Base-by-base conservation (phyloP, 2,888 invertebrate species). In the Clepsis dumicolana region DNA sequence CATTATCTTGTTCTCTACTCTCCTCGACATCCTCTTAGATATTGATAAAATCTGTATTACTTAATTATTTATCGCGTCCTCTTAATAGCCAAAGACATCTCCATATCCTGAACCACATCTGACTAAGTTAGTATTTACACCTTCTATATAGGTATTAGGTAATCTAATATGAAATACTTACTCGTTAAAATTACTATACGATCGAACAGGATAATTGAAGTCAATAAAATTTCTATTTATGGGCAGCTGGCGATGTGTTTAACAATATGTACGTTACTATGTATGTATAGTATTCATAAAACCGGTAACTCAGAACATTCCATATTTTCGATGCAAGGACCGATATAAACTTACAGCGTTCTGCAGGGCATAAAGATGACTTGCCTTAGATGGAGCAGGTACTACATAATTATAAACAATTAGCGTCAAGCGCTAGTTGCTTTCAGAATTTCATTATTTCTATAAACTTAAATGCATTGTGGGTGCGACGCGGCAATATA, bases 401-500 rank as follows among this genome's bases (percentile, higher is more conserved):
- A 77, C 76, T 76, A 74, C 75, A 82, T 83, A 85, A 86, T 86
- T 82, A 83, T 78, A 75, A 77, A 75, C 80, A 83, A 83, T 84
- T 84, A 84, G 78, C 76, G 77, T 76, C 80, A 79, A 76, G 75
- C 79, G 77, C 80, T 82, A 80, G 76, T 82, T 79, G 79, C 74
- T 79, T 75, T 76, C 61, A 73, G 78, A 80, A 80, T 78, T 80
- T 79, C 74, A 80, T 83, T 80, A 80, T 67, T 77, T 74, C 72
- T 70, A 57, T 56, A 64, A 70, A 75, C 76, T 54, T 32, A 24
- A 64, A 63, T 10, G 63, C 41, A 16, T 32, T 3, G 62, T 56
- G 62, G 48, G 10, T 48, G 25, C 21, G 24, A 18, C 16, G 10
- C 10, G 1, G 10, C 12, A 18, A 12, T 48, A 48, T 18, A n/a